phyloP scores from a whole-genome alignment of 2,797 vertebrate species.

The Lithobates pipiens region DNA sequence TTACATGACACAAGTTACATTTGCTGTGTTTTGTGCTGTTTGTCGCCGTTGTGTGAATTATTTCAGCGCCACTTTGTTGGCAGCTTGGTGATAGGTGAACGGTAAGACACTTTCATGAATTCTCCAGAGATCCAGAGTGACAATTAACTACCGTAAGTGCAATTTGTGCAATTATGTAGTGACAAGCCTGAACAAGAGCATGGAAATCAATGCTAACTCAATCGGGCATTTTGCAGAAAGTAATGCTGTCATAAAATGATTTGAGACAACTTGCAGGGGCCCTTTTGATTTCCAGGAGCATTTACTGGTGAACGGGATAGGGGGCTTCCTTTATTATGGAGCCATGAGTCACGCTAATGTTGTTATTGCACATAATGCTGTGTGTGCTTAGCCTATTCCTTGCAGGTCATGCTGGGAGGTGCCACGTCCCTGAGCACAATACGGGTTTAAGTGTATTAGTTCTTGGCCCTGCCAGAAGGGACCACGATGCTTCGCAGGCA shows the following conservation, averaged over 20 bases:
- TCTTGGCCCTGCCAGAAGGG: neutral
- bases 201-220: conserved; percentile 49
- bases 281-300: conserved; percentile 2
- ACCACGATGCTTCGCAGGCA: neutral
- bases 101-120: conserved; percentile 26
- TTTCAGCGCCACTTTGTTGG: neutral
- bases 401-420: conserved; percentile 11
- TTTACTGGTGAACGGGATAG: conserved; percentile 15
- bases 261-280: neutral
- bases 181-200: conserved; percentile 53
- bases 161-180: conserved; percentile 59
- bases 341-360: conserved; percentile 33
- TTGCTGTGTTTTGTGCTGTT: neutral
- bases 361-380: conserved; percentile 19
- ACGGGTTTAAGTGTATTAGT: neutral
- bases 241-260: conserved; percentile 23
- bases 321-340: conserved; percentile 19
- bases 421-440: neutral
- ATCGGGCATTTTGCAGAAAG: conserved; percentile 47
- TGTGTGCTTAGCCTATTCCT: conserved; percentile 21
- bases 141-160: conserved; percentile 56
- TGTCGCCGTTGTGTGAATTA: neutral
- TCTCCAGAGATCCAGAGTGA: conserved; percentile 49
- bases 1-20: neutral
- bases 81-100: neutral